phyloP scores from a whole-genome alignment of 2,888 invertebrate species.

The Carpatolechia fugitivella region DNA sequence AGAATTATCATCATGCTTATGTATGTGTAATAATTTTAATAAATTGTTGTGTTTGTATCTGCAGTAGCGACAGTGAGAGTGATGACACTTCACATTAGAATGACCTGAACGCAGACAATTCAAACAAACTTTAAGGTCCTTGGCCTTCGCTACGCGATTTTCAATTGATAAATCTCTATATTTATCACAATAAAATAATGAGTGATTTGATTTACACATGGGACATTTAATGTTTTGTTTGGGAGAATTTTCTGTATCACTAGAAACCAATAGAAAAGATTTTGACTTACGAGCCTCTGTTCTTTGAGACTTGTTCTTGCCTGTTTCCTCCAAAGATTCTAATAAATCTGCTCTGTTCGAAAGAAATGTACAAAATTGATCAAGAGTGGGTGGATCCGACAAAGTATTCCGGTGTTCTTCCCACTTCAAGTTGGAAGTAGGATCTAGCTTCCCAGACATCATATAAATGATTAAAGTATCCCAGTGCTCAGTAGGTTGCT shows the following conservation, averaged over 20 bases:
- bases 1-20: background rate
- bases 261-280: background rate
- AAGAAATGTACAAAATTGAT: slow-evolving; percentile 6
- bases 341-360: background rate
- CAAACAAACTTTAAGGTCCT: slow-evolving; percentile 8
- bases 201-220: slow-evolving; percentile 13
- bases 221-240: background rate
- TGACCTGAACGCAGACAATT: slow-evolving; percentile 17
- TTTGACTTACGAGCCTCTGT: background rate
- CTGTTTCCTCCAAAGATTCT: background rate
- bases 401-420: slow-evolving; percentile 10
- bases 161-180: slow-evolving; percentile 11
- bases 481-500: slow-evolving; percentile 9
- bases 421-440: background rate
- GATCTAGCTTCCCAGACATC: slow-evolving; percentile 9
- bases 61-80: slow-evolving; percentile 12
- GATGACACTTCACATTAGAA: background rate
- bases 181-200: slow-evolving; percentile 5
- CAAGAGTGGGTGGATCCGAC: background rate
- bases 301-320: background rate
- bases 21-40: slow-evolving; percentile 9
- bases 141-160: slow-evolving; percentile 6
- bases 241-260: background rate
- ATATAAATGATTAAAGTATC: slow-evolving; percentile 11
- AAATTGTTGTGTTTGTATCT: slow-evolving; percentile 16